Conservation (phyloP, 2,113 vertebrate species). For the Dromas ardeola region DNA sequence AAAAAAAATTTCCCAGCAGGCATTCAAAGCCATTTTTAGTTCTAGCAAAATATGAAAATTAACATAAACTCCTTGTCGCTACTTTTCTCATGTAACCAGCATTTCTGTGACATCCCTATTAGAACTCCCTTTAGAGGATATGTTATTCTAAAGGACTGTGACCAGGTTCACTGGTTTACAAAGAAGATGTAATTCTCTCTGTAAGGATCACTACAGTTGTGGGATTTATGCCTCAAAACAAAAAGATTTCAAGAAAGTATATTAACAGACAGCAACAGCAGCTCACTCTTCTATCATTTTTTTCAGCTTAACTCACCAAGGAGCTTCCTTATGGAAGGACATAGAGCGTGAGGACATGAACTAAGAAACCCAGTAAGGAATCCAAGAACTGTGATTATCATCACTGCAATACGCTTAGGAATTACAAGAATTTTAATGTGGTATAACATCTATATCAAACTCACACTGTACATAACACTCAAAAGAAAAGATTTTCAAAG, state of each 20-base stretch:
- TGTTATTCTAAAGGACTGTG: not conserved
- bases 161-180: not conserved
- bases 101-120: not conserved
- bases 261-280: not conserved
- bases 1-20: not conserved
- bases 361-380: not conserved
- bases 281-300: not conserved
- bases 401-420: not conserved
- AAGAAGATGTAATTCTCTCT: not conserved
- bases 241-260: not conserved
- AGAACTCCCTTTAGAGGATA: not conserved
- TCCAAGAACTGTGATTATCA: not conserved
- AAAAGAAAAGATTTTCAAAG: not conserved
- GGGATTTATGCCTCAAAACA: not conserved
- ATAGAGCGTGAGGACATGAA: not conserved
- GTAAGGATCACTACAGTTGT: not conserved
- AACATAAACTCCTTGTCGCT: not conserved
- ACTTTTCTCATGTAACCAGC: not conserved
- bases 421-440: not conserved
- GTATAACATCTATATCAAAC: not conserved
- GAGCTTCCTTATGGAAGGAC: not conserved
- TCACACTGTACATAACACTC: not conserved
- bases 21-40: not conserved
- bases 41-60: not conserved
- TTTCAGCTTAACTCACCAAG: not conserved